Conservation (phyloP, 2,113 vertebrate genomes). For the Rhodinocichla rosea region DNA sequence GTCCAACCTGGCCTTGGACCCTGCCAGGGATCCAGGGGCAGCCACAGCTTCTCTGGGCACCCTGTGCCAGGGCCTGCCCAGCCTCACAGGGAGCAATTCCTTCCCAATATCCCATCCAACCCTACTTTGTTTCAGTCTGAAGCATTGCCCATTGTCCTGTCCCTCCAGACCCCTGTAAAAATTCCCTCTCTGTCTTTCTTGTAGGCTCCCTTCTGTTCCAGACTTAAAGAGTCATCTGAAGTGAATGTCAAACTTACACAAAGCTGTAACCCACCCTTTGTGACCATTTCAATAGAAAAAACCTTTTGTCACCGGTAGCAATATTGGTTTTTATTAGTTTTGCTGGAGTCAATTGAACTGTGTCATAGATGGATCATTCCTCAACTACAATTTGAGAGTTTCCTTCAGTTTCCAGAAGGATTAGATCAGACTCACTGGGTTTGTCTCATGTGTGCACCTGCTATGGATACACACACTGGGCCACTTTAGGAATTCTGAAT, state of each 20-base stretch:
- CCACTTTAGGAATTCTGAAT: neutral
- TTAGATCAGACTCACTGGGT: neutral
- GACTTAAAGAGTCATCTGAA: neutral
- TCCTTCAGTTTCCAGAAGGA: neutral
- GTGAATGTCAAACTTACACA: neutral
- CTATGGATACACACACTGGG: neutral
- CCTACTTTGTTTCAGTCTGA: neutral
- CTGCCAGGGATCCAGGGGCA: neutral
- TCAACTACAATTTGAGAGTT: neutral
- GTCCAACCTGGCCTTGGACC: fast-evolving
- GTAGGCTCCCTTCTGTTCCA: neutral
- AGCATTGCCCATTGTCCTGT: neutral
- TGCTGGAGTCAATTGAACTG: neutral
- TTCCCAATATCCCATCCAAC: neutral
- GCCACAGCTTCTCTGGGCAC: neutral
- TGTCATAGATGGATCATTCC: neutral
- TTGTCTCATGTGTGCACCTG: neutral
- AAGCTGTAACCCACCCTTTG: neutral
- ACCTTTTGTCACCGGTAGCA: neutral
- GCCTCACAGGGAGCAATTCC: neutral
- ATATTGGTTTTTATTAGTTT: neutral
- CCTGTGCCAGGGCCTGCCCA: neutral
- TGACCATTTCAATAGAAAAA: neutral
- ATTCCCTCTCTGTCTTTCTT: neutral
- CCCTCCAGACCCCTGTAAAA: neutral